phyloP scores from a whole-genome alignment of 2,888 invertebrate genomes.

The Automeris io region DNA sequence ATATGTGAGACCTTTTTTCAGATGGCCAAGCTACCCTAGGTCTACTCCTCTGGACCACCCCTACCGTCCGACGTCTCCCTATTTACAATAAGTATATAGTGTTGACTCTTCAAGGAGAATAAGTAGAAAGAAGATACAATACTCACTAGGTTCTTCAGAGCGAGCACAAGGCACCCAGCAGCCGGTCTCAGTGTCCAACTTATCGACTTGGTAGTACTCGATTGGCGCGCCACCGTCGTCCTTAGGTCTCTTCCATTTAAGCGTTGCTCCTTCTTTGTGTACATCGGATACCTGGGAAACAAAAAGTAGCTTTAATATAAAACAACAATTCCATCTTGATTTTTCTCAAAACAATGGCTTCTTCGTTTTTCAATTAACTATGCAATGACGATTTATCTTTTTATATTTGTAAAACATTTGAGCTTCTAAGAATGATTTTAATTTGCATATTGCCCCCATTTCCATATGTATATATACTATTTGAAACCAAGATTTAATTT shows the following conservation, averaged over 20 bases:
- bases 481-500: too few relatives aligned
- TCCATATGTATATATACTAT: too few relatives aligned
- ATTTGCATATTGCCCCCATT: too few relatives aligned
- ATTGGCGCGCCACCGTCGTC: conserved; percentile 97
- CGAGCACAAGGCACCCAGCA: conserved; percentile 93
- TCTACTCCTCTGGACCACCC: too few relatives aligned
- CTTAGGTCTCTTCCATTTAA: conserved; percentile 96
- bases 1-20: too few relatives aligned
- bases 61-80: too few relatives aligned
- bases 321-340: not conserved
- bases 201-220: conserved; percentile 97
- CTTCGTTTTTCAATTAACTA: too few relatives aligned
- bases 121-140: not conserved
- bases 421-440: too few relatives aligned
- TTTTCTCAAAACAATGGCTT: too few relatives aligned
- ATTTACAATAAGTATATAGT: not conserved
- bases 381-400: too few relatives aligned
- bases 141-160: conserved; percentile 86
- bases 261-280: conserved; percentile 93
- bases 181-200: conserved; percentile 92
- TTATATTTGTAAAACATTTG: too few relatives aligned
- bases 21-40: too few relatives aligned
- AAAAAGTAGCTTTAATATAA: not conserved
- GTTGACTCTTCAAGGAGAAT: not conserved
- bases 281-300: conserved; percentile 81